Evolutionary conservation across 53 echinoderm and acorn worm species (phyloP).

Genomic region (Glandiceps talaboti): DNA sequence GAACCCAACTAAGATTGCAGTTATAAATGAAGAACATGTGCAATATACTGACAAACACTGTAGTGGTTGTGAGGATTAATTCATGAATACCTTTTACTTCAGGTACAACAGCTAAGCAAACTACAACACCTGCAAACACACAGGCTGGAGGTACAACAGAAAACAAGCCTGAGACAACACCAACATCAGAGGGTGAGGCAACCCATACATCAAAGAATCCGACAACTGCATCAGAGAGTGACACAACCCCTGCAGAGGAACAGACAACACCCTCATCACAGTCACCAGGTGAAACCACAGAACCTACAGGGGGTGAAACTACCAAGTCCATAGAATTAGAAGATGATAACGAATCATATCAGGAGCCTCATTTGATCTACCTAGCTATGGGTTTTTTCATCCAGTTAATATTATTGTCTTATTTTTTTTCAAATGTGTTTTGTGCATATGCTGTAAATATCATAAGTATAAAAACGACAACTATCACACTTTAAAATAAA

Average conservation of each 20-base stretch:
- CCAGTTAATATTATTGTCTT: slow-evolving; percentile 50
- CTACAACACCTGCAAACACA: too few species aligned
- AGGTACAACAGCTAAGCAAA: too few species aligned
- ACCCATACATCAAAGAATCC: too few species aligned
- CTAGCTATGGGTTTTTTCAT: too few species aligned
- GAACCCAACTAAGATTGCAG: too few species aligned
- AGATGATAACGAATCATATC: too few species aligned
- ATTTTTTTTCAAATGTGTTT: slow-evolving; percentile 23
- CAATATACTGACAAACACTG: too few species aligned
- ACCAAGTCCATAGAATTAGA: neutral
- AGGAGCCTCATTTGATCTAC: slow-evolving; percentile 20
- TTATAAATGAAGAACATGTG: too few species aligned
- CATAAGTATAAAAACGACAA: slow-evolving; percentile 50
- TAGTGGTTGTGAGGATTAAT: too few species aligned
- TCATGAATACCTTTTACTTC: too few species aligned
- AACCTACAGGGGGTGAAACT: neutral
- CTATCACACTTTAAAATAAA: slow-evolving; percentile 44
- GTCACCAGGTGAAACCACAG: neutral
- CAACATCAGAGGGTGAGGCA: neutral
- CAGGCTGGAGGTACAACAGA: too few species aligned
- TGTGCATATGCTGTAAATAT: slow-evolving; percentile 46
- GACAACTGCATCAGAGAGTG: neutral
- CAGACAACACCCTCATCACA: neutral
- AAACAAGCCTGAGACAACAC: neutral
- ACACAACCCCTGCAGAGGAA: neutral